A percentile compares a stretch with the other conserved stretches of the same genome.
These are phyloP conservation scores for Lacerta bilineata DNA, from an alignment of 2,797 vertebrate genomes.

Conservation along the genomic window DNA sequence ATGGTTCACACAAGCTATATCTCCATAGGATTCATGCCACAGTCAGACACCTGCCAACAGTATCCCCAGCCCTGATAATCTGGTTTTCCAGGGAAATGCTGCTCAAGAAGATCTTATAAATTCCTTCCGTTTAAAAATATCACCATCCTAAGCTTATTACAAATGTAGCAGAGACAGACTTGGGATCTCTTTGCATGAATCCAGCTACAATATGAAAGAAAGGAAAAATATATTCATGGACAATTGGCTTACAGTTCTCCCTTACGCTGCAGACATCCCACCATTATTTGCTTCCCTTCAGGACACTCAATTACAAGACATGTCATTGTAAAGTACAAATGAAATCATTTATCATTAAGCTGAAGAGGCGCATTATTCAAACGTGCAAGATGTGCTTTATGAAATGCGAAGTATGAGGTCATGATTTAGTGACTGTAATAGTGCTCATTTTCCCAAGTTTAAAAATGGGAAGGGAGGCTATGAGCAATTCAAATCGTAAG, in stretches of 20 bases:
- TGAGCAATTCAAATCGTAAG: conserved; percentile 41
- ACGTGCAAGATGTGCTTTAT: conserved; percentile 65
- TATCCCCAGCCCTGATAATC: not conserved
- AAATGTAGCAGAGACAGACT: conserved; percentile 53
- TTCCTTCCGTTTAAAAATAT: conserved; percentile 42
- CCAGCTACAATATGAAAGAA: conserved; percentile 50
- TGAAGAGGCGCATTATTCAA: conserved; percentile 71
- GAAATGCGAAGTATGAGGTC: conserved; percentile 73
- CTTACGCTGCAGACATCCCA: conserved; percentile 64
- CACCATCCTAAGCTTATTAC: conserved; percentile 50
- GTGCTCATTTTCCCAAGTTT: conserved; percentile 61
- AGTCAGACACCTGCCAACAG: not conserved
- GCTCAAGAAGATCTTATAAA: not conserved
- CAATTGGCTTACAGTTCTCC: conserved; percentile 60
- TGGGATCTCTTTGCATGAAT: conserved; percentile 50
- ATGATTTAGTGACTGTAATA: conserved; percentile 68
- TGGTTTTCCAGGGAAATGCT: conserved; percentile 15
- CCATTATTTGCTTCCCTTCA: conserved; percentile 57
- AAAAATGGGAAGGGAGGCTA: conserved; percentile 22
- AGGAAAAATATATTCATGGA: conserved; percentile 55
- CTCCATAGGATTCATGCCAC: not conserved
- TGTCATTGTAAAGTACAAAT: conserved; percentile 63
- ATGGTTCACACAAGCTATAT: no score
- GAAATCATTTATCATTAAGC: conserved; percentile 73
- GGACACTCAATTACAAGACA: conserved; percentile 65